Evolutionary conservation across 2,797 vertebrate species (phyloP).

Genomic region (Acropternis orthonyx): DNA sequence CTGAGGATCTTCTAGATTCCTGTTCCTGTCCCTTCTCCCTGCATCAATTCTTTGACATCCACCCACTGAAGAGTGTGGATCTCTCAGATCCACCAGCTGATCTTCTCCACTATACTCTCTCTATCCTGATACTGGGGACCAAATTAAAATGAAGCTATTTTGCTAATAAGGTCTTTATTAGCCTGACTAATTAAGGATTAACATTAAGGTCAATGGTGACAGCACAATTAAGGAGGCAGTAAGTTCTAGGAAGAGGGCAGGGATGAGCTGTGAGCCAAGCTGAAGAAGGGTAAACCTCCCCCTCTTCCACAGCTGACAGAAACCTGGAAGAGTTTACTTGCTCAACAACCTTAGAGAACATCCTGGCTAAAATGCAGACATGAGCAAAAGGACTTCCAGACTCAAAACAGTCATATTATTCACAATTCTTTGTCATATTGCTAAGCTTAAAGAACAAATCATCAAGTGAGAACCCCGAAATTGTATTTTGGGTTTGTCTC

Average conservation of each 20-base stretch:
- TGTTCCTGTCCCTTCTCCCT: background rate
- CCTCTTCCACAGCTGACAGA: background rate
- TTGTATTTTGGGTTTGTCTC: background rate
- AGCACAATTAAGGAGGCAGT: background rate
- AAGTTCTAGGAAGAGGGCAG: background rate
- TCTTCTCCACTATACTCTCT: background rate
- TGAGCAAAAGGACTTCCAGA: background rate
- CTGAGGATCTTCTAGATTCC: background rate
- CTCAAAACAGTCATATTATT: background rate
- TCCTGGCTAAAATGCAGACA: background rate
- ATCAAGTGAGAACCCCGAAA: background rate
- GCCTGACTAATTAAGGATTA: background rate
- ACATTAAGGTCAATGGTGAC: background rate
- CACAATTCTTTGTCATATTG: background rate
- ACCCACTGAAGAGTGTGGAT: background rate
- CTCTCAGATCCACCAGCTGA: background rate
- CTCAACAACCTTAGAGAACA: background rate
- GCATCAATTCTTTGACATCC: background rate
- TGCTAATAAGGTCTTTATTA: background rate
- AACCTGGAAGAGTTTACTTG: background rate
- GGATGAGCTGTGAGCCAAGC: background rate
- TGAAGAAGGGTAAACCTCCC: background rate
- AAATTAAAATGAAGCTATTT: background rate
- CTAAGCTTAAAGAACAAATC: background rate
- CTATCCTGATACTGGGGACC: background rate